Conservation (phyloP, 2,888 invertebrate genomes). For the Ditula angustiorana region DNA sequence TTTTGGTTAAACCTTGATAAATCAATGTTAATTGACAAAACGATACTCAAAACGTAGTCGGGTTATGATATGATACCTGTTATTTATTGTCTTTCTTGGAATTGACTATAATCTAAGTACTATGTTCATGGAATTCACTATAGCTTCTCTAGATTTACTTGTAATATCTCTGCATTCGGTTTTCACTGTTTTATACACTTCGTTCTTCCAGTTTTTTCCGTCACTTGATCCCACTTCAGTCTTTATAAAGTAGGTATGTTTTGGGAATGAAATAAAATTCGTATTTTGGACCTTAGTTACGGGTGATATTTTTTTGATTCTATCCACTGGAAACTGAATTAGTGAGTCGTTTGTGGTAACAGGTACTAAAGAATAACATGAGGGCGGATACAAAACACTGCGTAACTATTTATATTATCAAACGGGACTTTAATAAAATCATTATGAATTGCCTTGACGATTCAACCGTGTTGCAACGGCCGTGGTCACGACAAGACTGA, state of each 20-base stretch:
- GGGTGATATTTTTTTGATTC: slow-evolving; percentile 42
- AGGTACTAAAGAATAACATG: slow-evolving; percentile 9
- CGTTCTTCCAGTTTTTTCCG: slow-evolving; percentile 1
- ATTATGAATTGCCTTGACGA: no score
- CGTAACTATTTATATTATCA: no score
- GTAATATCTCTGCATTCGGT: not conserved
- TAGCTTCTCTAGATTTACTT: not conserved
- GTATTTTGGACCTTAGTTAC: slow-evolving; percentile 58
- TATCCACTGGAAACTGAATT: slow-evolving; percentile 28
- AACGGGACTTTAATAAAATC: not conserved
- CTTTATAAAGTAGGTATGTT: slow-evolving; percentile 38
- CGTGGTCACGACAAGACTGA: no score
- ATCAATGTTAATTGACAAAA: slow-evolving; percentile 40
- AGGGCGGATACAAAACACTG: no score
- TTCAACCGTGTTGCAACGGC: no score
- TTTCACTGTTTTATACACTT: slow-evolving; percentile 1
- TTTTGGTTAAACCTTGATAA: not conserved
- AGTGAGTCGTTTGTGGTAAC: slow-evolving; percentile 33
- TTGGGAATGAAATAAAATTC: slow-evolving; percentile 50
- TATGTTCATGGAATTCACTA: not conserved
- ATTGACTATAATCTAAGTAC: slow-evolving; percentile 17
- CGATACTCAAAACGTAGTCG: no score
- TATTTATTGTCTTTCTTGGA: slow-evolving; percentile 41
- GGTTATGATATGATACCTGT: slow-evolving; percentile 40
- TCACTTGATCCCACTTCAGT: slow-evolving; percentile 50